Evolutionary conservation across 2,113 vertebrate species (phyloP).

Genomic region (Porphyrio hochstetteri): DNA sequence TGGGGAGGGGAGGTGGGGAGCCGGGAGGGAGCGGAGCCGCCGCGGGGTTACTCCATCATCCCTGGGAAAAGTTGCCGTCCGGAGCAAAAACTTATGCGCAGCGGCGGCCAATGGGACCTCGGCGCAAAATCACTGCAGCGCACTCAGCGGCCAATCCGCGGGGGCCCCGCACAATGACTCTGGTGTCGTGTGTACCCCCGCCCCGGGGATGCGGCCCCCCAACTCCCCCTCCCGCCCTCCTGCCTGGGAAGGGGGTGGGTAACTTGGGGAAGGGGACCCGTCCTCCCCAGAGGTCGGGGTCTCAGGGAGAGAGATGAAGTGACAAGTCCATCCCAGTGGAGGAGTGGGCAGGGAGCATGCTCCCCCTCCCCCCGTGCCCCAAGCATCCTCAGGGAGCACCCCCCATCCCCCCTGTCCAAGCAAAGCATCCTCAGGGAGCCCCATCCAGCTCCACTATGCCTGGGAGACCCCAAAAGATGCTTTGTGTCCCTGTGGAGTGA

Average conservation of each 20-base stretch:
- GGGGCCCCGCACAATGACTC: slow-evolving; percentile 77
- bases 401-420: too few species aligned
- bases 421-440: not conserved
- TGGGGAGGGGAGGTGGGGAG: too few species aligned
- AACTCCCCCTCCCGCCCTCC: too few species aligned
- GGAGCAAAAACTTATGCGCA: slow-evolving; percentile 82
- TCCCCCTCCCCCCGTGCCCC: fast-evolving
- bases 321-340: not conserved
- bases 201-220: not conserved
- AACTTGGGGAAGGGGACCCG: not conserved
- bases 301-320: not conserved
- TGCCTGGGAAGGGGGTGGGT: not conserved
- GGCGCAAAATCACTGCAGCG: slow-evolving; percentile 61
- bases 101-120: slow-evolving; percentile 78
- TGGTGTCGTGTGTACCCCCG: not conserved
- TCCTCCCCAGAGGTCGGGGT: not conserved
- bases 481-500: not conserved
- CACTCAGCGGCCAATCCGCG: slow-evolving; percentile 77
- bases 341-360: too few species aligned
- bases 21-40: not conserved
- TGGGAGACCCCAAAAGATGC: not conserved
- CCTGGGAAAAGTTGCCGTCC: slow-evolving; percentile 82
- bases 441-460: not conserved
- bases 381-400: not conserved
- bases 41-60: slow-evolving; percentile 75